Conservation (phyloP, 2,797 vertebrate species). For the Caiman crocodilus region DNA sequence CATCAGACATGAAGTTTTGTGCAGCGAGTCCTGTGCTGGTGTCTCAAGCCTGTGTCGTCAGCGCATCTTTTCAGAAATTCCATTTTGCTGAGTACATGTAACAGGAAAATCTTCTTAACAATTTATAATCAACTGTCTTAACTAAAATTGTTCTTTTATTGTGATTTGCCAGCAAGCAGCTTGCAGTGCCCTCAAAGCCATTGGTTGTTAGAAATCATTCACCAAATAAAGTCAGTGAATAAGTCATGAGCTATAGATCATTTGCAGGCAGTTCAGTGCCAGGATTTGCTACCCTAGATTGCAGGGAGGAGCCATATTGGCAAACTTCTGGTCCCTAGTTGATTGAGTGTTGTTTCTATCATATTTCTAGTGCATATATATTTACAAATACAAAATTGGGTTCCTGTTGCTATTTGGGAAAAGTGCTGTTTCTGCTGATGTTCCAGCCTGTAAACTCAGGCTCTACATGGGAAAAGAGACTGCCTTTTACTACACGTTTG, state of each 20-base stretch:
- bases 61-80: background rate
- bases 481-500: background rate
- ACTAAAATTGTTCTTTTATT: background rate
- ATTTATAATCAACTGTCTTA: background rate
- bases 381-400: background rate
- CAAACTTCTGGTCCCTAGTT: background rate
- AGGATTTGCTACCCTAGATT: background rate
- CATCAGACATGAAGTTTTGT: background rate
- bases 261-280: background rate
- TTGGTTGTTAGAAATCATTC: background rate
- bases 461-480: background rate
- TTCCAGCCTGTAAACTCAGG: background rate
- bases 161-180: background rate
- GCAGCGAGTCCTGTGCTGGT: background rate
- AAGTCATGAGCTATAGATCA: background rate
- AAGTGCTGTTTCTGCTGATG: background rate
- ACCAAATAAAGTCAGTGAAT: background rate
- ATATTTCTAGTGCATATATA: background rate
- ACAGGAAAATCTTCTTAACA: background rate
- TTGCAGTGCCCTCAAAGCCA: background rate
- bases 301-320: rapidly evolving
- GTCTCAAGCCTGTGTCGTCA: background rate
- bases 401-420: background rate
- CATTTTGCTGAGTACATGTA: background rate
- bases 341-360: background rate